These are phyloP conservation scores for Pseudomyrmex sp. DNA, from an alignment of 1,140 invertebrate species.

Conservation along the genomic window DNA sequence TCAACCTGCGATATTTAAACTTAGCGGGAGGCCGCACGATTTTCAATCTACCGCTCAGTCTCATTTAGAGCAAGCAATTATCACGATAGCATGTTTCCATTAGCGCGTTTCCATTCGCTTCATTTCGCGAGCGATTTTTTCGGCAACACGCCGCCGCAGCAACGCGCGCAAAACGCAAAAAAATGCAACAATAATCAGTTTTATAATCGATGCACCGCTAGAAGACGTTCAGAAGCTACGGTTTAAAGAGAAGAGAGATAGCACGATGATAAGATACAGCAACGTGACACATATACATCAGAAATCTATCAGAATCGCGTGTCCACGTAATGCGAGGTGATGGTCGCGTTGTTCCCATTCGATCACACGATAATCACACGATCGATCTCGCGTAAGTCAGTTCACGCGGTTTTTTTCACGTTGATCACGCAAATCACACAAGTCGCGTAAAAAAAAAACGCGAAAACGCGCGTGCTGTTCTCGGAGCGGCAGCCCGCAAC, in stretches of 20 bases:
- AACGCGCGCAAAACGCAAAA: neutral
- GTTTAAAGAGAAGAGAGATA: neutral
- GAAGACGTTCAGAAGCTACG: neutral
- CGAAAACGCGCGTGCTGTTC: constrained; percentile 64
- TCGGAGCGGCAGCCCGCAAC: constrained; percentile 79
- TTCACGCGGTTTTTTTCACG: constrained; percentile 19
- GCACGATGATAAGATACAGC: neutral
- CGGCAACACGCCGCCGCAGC: neutral
- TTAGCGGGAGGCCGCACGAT: constrained; percentile 10
- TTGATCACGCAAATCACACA: constrained; percentile 51
- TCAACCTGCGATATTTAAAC: constrained; percentile 28
- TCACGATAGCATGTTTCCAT: neutral
- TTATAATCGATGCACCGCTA: neutral
- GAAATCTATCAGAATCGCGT: constrained; percentile 5
- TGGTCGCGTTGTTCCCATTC: neutral
- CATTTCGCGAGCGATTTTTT: neutral
- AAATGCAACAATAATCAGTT: neutral
- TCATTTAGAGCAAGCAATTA: constrained; percentile 12
- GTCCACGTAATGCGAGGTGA: constrained; percentile 2
- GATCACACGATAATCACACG: constrained; percentile 1
- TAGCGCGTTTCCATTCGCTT: neutral
- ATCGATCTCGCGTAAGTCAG: constrained; percentile 11
- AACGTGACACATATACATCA: neutral
- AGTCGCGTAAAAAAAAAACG: constrained; percentile 52
- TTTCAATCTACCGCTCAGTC: constrained; percentile 28